phyloP scores from a whole-genome alignment of 37 sponge, comb jelly and placozoan genomes.

The Lycopodina hypogea region DNA sequence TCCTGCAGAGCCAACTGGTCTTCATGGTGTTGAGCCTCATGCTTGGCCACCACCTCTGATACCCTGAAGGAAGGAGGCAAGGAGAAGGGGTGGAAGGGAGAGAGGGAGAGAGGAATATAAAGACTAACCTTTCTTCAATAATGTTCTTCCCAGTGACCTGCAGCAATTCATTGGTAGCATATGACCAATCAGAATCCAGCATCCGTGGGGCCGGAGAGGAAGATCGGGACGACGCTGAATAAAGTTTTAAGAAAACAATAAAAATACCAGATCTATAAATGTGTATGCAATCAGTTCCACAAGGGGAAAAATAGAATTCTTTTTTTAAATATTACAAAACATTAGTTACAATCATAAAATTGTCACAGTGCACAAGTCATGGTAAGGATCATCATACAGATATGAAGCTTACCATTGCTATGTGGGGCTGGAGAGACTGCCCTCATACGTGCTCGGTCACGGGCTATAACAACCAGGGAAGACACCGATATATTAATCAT shows the following conservation, averaged over 20 bases:
- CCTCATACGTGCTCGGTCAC: slow-evolving; percentile 22
- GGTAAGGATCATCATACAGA: not conserved
- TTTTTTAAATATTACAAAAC: not conserved
- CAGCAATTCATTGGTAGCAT: slow-evolving; percentile 77
- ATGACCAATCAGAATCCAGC: slow-evolving; percentile 74
- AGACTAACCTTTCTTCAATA: slow-evolving; percentile 44
- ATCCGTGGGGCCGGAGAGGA: slow-evolving; percentile 22
- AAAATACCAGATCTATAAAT: no score
- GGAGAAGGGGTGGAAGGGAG: not conserved
- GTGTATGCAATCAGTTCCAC: not conserved
- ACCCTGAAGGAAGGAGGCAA: slow-evolving; percentile 7
- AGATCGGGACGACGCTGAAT: not conserved
- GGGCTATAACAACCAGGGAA: not conserved
- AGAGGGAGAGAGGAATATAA: not conserved
- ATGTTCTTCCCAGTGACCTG: slow-evolving; percentile 74
- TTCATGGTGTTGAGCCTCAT: slow-evolving; percentile 31
- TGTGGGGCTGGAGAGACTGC: slow-evolving; percentile 22
- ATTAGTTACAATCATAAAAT: not conserved
- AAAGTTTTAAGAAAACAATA: not conserved
- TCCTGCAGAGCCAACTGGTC: slow-evolving; percentile 13
- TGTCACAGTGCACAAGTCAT: no score
- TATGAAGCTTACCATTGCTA: not conserved
- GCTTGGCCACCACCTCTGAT: slow-evolving; percentile 23
- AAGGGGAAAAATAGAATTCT: not conserved
- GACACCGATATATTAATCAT: not conserved